Conservation (phyloP, 2,113 vertebrate genomes). For the Coracopsis vasa region DNA sequence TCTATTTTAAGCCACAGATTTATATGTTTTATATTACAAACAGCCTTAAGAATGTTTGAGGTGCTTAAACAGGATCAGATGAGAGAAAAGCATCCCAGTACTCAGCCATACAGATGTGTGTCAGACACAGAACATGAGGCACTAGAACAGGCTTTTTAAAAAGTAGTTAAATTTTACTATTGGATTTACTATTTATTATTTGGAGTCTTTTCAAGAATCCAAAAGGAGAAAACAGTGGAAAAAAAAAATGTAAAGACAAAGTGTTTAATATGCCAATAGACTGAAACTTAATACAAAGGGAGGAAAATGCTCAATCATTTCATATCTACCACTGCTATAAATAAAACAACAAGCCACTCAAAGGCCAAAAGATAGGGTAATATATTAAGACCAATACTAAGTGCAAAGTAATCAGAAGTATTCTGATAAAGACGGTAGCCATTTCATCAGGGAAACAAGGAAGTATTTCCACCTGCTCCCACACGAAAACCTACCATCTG, state of each 20-base stretch:
- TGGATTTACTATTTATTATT: too few species aligned
- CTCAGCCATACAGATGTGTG: neutral
- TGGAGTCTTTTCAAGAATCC: neutral
- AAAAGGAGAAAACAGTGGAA: neutral
- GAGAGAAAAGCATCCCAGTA: neutral
- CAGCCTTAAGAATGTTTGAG: slow-evolving; percentile 13
- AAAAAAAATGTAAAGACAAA: neutral
- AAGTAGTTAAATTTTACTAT: neutral
- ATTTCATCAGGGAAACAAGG: neutral
- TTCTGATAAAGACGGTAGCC: neutral
- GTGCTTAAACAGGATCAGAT: slow-evolving; percentile 1
- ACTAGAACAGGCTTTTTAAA: neutral
- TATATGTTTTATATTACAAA: neutral
- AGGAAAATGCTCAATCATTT: neutral
- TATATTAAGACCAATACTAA: neutral
- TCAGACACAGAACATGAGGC: neutral
- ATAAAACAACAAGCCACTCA: neutral
- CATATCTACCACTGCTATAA: neutral
- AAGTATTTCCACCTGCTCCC: neutral
- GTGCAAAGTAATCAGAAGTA: neutral
- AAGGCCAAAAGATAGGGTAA: neutral
- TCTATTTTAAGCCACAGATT: slow-evolving; percentile 24
- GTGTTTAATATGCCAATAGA: neutral
- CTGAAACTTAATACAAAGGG: neutral
- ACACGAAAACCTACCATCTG: neutral